These are phyloP conservation scores for Avahi laniger DNA, from an alignment of 2,797 vertebrate species.

Conservation along the genomic window DNA sequence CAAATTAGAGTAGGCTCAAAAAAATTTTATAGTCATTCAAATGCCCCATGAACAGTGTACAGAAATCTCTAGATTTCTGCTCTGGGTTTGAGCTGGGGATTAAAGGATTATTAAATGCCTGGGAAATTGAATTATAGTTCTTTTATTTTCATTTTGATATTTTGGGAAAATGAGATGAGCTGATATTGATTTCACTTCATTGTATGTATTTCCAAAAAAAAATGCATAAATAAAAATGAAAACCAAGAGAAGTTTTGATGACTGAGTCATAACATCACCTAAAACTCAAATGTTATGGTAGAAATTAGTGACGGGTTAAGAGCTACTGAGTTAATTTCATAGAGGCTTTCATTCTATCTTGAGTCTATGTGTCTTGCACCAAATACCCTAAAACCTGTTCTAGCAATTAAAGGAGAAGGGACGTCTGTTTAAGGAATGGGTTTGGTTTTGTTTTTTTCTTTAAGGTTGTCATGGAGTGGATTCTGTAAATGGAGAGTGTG, in stretches of 20 bases:
- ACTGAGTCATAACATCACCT: background rate
- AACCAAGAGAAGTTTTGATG: background rate
- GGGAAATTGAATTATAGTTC: background rate
- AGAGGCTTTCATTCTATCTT: background rate
- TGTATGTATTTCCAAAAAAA: background rate
- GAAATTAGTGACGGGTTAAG: background rate
- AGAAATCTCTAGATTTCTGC: background rate
- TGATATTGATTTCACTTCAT: background rate
- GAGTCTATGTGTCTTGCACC: slow-evolving; percentile 13
- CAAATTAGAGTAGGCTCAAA: background rate
- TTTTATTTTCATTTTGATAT: slow-evolving; percentile 17
- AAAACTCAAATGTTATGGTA: background rate
- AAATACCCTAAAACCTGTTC: background rate
- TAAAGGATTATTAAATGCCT: background rate
- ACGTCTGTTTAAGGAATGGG: background rate
- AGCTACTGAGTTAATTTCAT: background rate
- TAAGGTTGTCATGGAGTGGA: background rate
- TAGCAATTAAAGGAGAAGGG: background rate
- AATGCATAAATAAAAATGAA: background rate
- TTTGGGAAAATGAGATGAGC: slow-evolving; percentile 8
- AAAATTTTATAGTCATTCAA: background rate
- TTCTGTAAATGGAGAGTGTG: slow-evolving; percentile 67
- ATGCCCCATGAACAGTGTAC: background rate
- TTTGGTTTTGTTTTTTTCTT: background rate
- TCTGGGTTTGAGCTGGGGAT: background rate